phyloP scores from a whole-genome alignment of 2,113 vertebrate species.

The Camarhynchus parvulus region DNA sequence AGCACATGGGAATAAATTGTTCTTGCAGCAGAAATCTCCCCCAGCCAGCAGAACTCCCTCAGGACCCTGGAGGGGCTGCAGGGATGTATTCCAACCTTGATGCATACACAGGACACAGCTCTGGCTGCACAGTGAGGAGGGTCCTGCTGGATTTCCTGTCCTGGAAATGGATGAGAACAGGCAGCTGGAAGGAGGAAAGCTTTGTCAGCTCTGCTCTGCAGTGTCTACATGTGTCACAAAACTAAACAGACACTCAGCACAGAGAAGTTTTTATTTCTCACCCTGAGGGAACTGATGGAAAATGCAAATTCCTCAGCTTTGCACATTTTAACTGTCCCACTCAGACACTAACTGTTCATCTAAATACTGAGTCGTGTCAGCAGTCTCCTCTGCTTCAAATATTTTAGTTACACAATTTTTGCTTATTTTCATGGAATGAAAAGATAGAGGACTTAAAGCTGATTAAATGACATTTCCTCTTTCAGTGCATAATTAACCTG shows the following conservation, averaged over 20 bases:
- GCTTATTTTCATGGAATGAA: not conserved
- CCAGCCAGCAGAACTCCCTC: not conserved
- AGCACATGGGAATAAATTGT: not conserved
- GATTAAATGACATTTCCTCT: slow-evolving; percentile 24
- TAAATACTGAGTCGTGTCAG: not conserved
- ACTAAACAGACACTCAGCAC: not conserved
- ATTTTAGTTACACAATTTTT: slow-evolving; percentile 2
- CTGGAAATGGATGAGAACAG: not conserved
- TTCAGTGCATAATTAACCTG: slow-evolving; percentile 8
- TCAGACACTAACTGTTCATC: not conserved
- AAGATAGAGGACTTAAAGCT: slow-evolving; percentile 15
- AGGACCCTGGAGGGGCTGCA: accelerated
- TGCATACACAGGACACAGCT: not conserved
- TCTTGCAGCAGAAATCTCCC: not conserved
- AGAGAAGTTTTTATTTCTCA: not conserved
- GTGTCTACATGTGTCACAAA: not conserved
- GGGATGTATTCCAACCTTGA: not conserved
- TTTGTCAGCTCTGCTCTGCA: not conserved
- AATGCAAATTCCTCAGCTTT: not conserved
- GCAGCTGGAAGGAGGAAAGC: not conserved
- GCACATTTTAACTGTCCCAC: not conserved
- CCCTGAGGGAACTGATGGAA: not conserved
- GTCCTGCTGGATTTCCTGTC: not conserved
- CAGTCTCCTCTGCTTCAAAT: slow-evolving; percentile 30
- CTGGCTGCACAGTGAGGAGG: not conserved